Conservation (phyloP, 2,888 invertebrate species). For the Melieria picta region DNA sequence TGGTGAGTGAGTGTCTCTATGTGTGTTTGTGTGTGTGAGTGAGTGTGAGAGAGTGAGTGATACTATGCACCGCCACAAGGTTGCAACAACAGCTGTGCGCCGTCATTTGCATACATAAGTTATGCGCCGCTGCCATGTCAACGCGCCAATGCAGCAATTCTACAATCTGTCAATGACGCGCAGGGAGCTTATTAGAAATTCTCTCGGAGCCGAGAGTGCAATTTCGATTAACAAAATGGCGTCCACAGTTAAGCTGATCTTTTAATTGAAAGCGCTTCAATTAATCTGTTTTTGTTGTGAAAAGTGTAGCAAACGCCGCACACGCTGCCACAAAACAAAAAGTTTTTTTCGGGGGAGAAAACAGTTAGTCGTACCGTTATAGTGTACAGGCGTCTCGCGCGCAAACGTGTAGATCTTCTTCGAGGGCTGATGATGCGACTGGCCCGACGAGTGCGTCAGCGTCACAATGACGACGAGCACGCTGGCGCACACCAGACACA, state of each 20-base stretch:
- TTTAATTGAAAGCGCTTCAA: too few species aligned
- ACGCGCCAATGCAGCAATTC: too few species aligned
- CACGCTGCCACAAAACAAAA: too few species aligned
- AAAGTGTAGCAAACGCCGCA: too few species aligned
- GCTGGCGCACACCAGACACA: conserved; percentile 78
- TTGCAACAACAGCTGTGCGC: conserved; percentile 10
- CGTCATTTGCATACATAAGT: conserved; percentile 22
- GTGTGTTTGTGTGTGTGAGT: neutral
- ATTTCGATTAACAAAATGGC: too few species aligned
- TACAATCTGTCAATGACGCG: too few species aligned
- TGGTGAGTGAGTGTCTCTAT: neutral
- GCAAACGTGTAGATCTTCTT: conserved; percentile 75
- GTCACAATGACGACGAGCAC: conserved; percentile 82
- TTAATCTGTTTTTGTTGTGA: too few species aligned
- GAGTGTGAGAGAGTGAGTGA: neutral
- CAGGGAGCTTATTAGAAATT: too few species aligned
- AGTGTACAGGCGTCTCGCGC: conserved; percentile 66
- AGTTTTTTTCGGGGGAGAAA: too few species aligned
- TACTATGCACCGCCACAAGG: conserved; percentile 3
- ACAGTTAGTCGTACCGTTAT: conserved; percentile 60
- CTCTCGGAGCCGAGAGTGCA: too few species aligned
- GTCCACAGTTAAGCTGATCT: too few species aligned
- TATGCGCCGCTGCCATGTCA: too few species aligned
- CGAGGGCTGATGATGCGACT: conserved; percentile 73
- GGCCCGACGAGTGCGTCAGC: conserved; percentile 77